Base-by-base conservation (phyloP, 2,797 vertebrate genomes). In the Pseudomugil gertrudae region DNA sequence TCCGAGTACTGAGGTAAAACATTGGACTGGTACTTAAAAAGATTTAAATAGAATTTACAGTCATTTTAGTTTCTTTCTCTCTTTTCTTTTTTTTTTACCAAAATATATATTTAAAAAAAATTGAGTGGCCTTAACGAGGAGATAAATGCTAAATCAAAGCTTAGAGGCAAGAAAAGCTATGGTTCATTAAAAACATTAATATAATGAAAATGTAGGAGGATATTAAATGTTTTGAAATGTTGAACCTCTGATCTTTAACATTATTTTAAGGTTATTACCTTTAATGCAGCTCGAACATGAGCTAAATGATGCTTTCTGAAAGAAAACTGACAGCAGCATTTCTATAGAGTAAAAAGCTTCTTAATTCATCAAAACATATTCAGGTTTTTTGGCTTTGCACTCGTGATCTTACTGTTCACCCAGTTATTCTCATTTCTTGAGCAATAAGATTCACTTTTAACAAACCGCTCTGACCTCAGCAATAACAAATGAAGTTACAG, bases 1-100 rank as follows among this genome's bases (percentile, higher is more conserved):
- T 85, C 72, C 63, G 77, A 79, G 76, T 89, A 80, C 70, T 87
- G 88, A 92, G 90, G 88, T 91, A 89, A 90, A 85, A 78, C 76
- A 83, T 78, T 87, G 63, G 76, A 83, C 83, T 72, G 74, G 59
- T 84, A 59, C 63, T 83, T 72, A 56, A 57, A 83, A 79, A 69
- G 72, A 66, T 80, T 81, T 80, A 66, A 85, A 86, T 87, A 85
- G 65, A 80, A 67, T 79, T 83, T 87, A 89, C 80, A 84, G 72
- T 56, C 66, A 73, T 70, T 77, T 69, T 66, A 47, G n/a, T 27
- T 64, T 67, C 17, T 17, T 38, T 38, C 3, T 29, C 4, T 36
- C 13, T 33, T 5, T 33, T 33, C 8, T 5, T 33, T 33, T 40
- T 67, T 43, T 64, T 64, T 62, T 62, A 89, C 63, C 76, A 87